phyloP scores from a whole-genome alignment of 1,140 invertebrate species.

The Bemisia tabaci region DNA sequence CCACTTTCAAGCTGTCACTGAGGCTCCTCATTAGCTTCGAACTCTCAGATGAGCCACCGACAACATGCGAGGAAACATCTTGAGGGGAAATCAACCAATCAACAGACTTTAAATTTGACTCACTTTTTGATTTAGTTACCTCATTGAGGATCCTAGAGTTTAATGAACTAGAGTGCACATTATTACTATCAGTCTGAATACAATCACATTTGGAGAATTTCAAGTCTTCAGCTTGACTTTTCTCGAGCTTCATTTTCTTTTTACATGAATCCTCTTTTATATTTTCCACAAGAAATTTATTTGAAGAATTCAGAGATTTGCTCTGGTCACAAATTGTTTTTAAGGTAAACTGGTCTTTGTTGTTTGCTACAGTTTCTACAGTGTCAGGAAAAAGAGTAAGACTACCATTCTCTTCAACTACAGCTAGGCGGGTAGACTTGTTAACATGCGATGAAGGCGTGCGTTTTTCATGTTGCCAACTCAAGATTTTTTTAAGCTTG shows the following conservation, averaged over 20 bases:
- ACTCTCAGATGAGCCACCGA: neutral
- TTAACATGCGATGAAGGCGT: neutral
- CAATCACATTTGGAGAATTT: neutral
- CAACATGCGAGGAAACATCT: neutral
- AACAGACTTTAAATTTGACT: neutral
- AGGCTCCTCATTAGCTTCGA: neutral
- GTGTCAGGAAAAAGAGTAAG: neutral
- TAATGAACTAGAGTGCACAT: neutral
- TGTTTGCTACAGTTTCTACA: neutral
- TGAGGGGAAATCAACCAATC: neutral
- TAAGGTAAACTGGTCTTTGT: neutral
- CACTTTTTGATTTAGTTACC: neutral
- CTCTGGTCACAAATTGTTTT: no score
- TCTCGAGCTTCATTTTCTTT: neutral
- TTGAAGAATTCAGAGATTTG: no score
- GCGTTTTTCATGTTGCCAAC: neutral
- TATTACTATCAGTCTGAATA: neutral
- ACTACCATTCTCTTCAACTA: neutral
- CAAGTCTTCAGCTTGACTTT: neutral
- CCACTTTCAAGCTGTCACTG: neutral
- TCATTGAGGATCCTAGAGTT: neutral
- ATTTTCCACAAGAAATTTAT: neutral
- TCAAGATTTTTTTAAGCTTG: slow-evolving; percentile 4
- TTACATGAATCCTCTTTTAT: neutral
- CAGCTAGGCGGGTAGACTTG: neutral